Evolutionary conservation across 1,140 invertebrate species (phyloP).

Genomic region (Cepaea nemoralis): DNA sequence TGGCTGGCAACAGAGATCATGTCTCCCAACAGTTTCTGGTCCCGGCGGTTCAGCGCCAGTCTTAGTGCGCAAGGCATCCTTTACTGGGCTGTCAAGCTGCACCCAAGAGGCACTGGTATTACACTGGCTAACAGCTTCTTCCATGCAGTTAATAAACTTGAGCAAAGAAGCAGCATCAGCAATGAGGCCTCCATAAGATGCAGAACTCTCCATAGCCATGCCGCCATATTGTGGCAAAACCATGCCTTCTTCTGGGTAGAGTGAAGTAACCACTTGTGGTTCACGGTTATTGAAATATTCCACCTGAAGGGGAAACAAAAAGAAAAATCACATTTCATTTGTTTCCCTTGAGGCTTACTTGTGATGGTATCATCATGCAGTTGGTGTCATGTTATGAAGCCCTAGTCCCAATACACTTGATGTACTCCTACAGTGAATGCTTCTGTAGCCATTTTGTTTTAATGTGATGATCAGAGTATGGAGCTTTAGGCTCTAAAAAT

Average conservation of each 20-base stretch:
- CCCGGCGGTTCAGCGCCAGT: neutral
- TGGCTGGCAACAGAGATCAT: neutral
- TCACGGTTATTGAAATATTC: constrained; percentile 63
- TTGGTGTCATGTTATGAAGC: too few relatives aligned
- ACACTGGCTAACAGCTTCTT: neutral
- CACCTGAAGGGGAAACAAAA: constrained; percentile 56
- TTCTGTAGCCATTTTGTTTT: too few relatives aligned
- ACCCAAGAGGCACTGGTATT: neutral
- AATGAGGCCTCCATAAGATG: constrained; percentile 62
- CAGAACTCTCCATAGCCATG: constrained; percentile 61
- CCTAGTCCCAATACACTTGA: too few relatives aligned
- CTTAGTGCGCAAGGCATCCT: neutral
- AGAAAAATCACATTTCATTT: too few relatives aligned
- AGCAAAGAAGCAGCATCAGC: constrained; percentile 54
- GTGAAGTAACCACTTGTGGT: constrained; percentile 43
- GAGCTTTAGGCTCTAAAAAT: too few relatives aligned
- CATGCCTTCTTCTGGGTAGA: constrained; percentile 45
- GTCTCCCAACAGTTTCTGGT: too few relatives aligned
- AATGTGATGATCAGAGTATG: too few relatives aligned
- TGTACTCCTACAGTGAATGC: too few relatives aligned
- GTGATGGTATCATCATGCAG: too few relatives aligned
- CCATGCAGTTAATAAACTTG: constrained; percentile 51
- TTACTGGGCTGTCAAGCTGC: neutral
- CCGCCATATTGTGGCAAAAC: constrained; percentile 64
- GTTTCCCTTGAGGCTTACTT: too few relatives aligned